Conservation (phyloP, 2,113 vertebrate genomes). For the Desmodus rotundus region DNA sequence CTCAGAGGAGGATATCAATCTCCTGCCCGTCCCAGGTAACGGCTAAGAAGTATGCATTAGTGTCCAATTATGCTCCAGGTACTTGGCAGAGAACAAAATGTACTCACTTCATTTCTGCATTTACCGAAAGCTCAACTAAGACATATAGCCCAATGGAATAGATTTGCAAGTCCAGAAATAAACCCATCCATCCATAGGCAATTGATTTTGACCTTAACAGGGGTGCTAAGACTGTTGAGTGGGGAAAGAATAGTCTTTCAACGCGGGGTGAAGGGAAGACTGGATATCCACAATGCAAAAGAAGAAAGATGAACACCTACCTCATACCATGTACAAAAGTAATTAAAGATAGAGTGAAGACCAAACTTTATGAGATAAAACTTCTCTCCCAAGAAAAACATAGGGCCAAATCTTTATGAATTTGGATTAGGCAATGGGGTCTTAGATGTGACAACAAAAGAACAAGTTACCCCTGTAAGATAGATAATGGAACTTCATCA, state of each 20-base stretch:
- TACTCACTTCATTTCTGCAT: no score
- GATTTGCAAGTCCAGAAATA: not conserved
- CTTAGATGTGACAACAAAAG: not conserved
- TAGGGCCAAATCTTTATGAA: not conserved
- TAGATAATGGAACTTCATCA: no score
- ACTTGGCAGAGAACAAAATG: not conserved
- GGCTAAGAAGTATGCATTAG: not conserved
- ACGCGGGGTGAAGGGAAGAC: not conserved
- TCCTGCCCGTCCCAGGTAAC: not conserved
- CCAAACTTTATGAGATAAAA: not conserved
- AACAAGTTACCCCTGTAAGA: no score
- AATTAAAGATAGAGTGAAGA: not conserved
- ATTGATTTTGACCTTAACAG: not conserved
- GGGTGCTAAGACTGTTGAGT: not conserved
- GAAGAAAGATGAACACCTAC: not conserved
- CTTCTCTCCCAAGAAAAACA: not conserved
- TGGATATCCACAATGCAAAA: not conserved
- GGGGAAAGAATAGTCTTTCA: not conserved
- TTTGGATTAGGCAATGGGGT: not conserved
- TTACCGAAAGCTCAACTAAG: not conserved
- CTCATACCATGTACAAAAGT: not conserved
- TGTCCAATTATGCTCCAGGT: not conserved
- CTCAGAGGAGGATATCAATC: not conserved
- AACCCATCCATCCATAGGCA: not conserved
- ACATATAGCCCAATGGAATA: not conserved